Base-by-base conservation (phyloP, 2,113 vertebrate species). In the Candoia aspera region DNA sequence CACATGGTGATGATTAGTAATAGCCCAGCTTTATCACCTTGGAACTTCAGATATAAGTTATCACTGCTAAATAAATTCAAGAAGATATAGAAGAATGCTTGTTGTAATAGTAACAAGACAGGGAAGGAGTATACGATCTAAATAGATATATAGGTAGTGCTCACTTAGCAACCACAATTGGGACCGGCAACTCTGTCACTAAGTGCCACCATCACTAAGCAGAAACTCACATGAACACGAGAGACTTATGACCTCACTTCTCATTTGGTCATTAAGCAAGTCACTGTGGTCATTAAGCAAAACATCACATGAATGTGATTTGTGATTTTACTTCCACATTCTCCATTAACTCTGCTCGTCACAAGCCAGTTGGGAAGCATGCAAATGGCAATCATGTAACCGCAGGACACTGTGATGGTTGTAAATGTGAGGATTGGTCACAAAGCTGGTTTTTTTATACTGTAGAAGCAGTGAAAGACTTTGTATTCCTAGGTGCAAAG, bases 41-140 rank as follows among this genome's bases (percentile, higher is more conserved):
- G 87, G 5, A 91, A n/a, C 5, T 86, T 86, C 88, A 73, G 4
- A 89, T 29, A 55, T 2, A 64, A 90, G 49, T 95, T 94, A 60
- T 92, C 94, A 90, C 91, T 96, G 68, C 68, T 93, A 33, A 95
- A 94, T 42, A 12, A 3, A 13, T 95, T 91, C 89, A 86, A 60
- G 33, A 91, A 94, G 79, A 94, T 93, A 53, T 87, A 92, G 21
- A 92, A 94, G 91, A 94, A 91, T 92, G 73, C 1, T 93, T 11
- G 33, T 23, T 92, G 92, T 92, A 93, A 89, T 29, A 86, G 59
- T 91, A 92, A 46, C 92, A 8, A 91, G 33, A 92, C 92, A 54
- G 19, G 29, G 15, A 57, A 4, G 11, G 90, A 90, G 93, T 94
- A 33, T 86, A 33, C 6, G 90, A 24, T 57, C 54, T 88, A 87